phyloP scores from a whole-genome alignment of 1,140 invertebrate species.

The Dendrolimus kikuchii region DNA sequence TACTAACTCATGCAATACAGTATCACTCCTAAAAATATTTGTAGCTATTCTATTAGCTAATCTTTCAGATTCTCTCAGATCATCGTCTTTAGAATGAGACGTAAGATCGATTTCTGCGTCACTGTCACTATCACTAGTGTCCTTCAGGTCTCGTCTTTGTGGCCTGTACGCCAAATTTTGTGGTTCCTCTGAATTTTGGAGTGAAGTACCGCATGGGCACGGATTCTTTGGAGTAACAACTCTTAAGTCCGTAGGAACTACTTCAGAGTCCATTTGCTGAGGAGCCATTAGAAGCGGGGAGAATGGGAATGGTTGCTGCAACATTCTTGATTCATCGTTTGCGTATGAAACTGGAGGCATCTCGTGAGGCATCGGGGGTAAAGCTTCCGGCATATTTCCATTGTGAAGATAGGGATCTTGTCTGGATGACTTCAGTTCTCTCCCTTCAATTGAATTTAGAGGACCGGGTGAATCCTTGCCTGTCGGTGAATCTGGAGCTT shows the following conservation, averaged over 20 bases:
- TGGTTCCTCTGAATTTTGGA: conserved; percentile 41
- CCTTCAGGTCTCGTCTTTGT: conserved; percentile 34
- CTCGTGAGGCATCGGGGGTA: conserved; percentile 11
- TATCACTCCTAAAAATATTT: conserved; percentile 57
- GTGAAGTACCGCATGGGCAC: conserved; percentile 41
- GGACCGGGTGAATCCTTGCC: conserved; percentile 51
- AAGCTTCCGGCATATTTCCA: conserved; percentile 19
- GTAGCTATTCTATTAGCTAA: conserved; percentile 59
- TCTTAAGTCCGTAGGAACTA: conserved; percentile 58
- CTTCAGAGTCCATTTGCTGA: conserved; percentile 39
- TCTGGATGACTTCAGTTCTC: conserved; percentile 45
- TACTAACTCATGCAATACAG: conserved; percentile 60
- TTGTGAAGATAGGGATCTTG: conserved; percentile 47
- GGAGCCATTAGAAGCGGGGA: conserved; percentile 43
- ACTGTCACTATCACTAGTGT: conserved; percentile 52
- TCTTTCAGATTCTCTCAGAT: conserved; percentile 57
- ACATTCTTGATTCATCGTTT: conserved; percentile 44
- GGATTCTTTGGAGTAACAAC: conserved; percentile 42
- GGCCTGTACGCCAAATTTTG: conserved; percentile 49
- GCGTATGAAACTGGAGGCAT: conserved; percentile 31
- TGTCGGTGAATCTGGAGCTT: conserved; percentile 47
- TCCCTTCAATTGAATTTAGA: conserved; percentile 28
- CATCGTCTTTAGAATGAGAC: conserved; percentile 65
- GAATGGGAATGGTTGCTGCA: conserved; percentile 49
- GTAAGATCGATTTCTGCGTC: conserved; percentile 70